Evolutionary conservation across 2,888 invertebrate species (phyloP).

Genomic region (Phalangium opilio): DNA sequence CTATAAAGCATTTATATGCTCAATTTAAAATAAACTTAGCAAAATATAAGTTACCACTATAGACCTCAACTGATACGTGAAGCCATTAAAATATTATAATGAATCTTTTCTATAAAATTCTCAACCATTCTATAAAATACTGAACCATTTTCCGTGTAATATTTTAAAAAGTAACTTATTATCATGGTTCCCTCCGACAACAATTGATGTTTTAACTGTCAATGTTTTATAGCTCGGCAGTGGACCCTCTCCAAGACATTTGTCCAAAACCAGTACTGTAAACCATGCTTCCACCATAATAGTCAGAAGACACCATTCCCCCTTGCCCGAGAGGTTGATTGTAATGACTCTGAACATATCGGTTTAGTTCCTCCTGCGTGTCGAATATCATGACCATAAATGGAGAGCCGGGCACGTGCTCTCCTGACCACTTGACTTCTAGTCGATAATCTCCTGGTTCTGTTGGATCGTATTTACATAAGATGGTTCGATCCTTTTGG

Average conservation of each 20-base stretch:
- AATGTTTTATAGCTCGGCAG: conserved; percentile 33
- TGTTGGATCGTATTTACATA: conserved; percentile 96
- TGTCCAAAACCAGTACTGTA: conserved; percentile 38
- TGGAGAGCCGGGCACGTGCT: conserved; percentile 93
- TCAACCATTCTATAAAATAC: no score
- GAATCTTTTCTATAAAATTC: no score
- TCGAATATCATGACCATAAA: conserved; percentile 99
- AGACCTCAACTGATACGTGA: no score
- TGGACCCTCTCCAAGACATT: conserved; percentile 42
- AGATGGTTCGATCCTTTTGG: conserved; percentile 92
- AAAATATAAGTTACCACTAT: no score
- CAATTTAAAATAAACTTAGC: no score
- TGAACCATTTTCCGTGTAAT: no score
- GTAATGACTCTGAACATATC: conserved; percentile 33
- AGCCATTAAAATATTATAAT: no score
- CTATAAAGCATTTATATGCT: no score
- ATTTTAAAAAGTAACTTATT: no score
- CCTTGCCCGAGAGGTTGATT: conserved; percentile 8
- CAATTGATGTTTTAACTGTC: no score
- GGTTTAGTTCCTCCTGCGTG: conserved; percentile 80
- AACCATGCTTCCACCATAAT: conserved; percentile 18
- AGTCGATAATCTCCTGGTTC: conserved; percentile 97
- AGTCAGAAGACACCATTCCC: conserved; percentile 13
- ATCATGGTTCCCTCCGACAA: no score
- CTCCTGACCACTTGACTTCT: conserved; percentile 94